phyloP scores from a whole-genome alignment of 2,113 vertebrate genomes.

The Propithecus coquereli region DNA sequence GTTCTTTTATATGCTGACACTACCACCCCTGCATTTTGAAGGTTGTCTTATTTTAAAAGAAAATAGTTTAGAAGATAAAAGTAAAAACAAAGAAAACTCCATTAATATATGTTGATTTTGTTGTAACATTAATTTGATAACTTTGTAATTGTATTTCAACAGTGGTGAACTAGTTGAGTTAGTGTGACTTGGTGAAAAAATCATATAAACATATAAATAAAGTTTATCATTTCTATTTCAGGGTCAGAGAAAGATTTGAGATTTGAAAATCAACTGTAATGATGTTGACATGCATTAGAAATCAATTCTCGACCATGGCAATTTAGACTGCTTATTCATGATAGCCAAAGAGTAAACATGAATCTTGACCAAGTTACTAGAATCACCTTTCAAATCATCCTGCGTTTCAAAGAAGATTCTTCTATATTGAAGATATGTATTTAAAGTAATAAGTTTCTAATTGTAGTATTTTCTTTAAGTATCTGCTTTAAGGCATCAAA shows the following conservation, averaged over 20 bases:
- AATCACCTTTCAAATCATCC: neutral
- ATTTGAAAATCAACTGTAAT: conserved; percentile 43
- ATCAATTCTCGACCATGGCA: neutral
- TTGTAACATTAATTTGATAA: conserved; percentile 37
- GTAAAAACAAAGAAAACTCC: conserved; percentile 24
- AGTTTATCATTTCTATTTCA: conserved; percentile 20
- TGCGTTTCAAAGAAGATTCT: neutral
- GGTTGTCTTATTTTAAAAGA: conserved; percentile 40
- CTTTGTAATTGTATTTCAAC: neutral
- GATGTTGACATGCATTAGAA: conserved; percentile 20
- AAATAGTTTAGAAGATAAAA: conserved; percentile 45
- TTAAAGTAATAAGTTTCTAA: neutral
- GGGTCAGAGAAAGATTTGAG: conserved; percentile 22
- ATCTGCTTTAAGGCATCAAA: neutral
- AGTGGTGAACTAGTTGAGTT: conserved; percentile 1
- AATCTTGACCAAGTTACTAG: neutral
- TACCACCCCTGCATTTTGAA: conserved; percentile 5
- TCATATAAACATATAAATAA: neutral
- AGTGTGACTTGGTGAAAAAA: conserved; percentile 35
- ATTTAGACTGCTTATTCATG: neutral
- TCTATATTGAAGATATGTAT: neutral
- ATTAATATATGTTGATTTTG: conserved; percentile 51
- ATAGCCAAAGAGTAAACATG: neutral
- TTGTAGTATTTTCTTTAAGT: neutral
- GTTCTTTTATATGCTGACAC: conserved; percentile 37